A percentile compares a stretch with the other conserved stretches of the same genome.
These are phyloP conservation scores for Apis laboriosa DNA, from an alignment of 1,140 invertebrate genomes.

Conservation along the genomic window DNA sequence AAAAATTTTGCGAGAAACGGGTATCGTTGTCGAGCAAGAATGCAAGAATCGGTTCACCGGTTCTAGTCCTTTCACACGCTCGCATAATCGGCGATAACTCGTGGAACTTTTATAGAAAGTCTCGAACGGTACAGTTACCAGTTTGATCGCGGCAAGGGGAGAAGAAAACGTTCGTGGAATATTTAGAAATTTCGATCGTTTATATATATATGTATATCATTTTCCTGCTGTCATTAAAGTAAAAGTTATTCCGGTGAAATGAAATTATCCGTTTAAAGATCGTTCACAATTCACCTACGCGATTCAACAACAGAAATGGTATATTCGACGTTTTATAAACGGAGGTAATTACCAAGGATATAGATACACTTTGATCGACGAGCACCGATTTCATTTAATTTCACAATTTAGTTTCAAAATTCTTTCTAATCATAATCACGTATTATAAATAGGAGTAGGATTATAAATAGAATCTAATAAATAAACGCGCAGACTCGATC, in stretches of 20 bases:
- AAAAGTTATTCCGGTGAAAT: too few relatives aligned
- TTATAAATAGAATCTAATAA: neutral
- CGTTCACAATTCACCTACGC: too few relatives aligned
- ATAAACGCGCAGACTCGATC: neutral
- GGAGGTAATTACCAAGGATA: neutral
- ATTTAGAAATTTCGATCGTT: neutral
- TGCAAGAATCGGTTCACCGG: neutral
- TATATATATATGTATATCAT: too few relatives aligned
- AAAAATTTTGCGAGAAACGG: neutral
- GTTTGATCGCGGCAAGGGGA: neutral
- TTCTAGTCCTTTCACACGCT: slow-evolving; percentile 24
- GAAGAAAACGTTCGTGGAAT: neutral
- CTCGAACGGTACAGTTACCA: slow-evolving; percentile 32
- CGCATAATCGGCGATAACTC: slow-evolving; percentile 63
- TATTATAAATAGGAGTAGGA: too few relatives aligned
- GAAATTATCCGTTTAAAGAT: too few relatives aligned
- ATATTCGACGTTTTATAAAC: neutral
- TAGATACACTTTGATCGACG: neutral
- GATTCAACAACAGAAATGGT: neutral
- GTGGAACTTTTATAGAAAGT: slow-evolving; percentile 76
- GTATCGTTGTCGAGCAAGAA: neutral
- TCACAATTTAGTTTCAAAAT: too few relatives aligned
- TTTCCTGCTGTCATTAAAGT: too few relatives aligned
- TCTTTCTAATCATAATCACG: too few relatives aligned
- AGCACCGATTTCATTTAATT: neutral